These are phyloP conservation scores for Ceyx cyanopectus DNA, from an alignment of 2,113 vertebrate species.

Conservation along the genomic window DNA sequence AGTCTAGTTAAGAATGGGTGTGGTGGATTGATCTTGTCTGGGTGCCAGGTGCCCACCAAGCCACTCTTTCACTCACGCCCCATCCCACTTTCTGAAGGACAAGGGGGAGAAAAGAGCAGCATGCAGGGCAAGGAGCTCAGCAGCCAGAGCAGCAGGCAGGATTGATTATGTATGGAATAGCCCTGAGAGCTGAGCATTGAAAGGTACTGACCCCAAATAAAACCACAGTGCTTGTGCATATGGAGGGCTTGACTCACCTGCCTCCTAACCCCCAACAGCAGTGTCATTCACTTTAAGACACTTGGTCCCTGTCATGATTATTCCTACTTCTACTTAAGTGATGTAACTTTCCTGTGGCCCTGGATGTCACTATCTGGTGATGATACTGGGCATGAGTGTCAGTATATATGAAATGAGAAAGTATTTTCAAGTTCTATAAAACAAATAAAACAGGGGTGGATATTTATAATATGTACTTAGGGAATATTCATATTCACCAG, in stretches of 20 bases:
- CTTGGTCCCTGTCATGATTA: neutral
- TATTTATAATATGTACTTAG: neutral
- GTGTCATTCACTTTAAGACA: neutral
- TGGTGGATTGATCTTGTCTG: no score
- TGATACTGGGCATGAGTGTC: neutral
- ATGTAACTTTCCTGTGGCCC: neutral
- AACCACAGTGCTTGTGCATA: neutral
- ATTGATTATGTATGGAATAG: neutral
- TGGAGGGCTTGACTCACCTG: neutral
- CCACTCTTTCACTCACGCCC: no score
- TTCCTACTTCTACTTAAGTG: neutral
- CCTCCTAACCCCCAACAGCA: accelerated
- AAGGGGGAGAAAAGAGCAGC: neutral
- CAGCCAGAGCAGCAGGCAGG: neutral
- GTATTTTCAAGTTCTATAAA: neutral
- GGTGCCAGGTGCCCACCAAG: no score
- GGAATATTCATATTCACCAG: neutral
- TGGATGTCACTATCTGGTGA: neutral
- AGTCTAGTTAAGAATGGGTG: accelerated
- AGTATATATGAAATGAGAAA: neutral
- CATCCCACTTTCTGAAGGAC: no score
- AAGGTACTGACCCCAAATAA: neutral
- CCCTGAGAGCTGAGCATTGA: neutral
- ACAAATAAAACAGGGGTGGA: neutral
- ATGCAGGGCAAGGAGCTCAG: neutral